Percentiles rank a stretch among this genome's conserved stretches.
phyloP scores from a whole-genome alignment of 2,888 invertebrate genomes.

The Fragum fragum region DNA sequence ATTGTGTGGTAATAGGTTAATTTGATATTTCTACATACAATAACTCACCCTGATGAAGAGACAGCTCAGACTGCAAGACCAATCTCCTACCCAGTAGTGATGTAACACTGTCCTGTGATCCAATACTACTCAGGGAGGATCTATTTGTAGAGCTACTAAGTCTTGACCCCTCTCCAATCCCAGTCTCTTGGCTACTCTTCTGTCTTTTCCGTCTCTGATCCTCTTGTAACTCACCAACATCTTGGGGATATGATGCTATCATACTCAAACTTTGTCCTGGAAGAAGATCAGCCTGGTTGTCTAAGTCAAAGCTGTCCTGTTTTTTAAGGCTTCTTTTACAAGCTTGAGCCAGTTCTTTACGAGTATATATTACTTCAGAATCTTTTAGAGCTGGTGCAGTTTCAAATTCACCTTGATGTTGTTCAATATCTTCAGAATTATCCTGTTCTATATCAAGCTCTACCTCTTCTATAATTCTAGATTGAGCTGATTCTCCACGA shows the following conservation, averaged over 20 bases:
- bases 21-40: no score
- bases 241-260: not conserved
- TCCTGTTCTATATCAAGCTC: not conserved
- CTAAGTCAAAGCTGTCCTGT: conserved; percentile 11
- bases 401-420: not conserved
- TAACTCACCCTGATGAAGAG: conserved; percentile 11
- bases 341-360: not conserved
- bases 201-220: not conserved
- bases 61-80: conserved; percentile 5
- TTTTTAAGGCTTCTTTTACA: not conserved
- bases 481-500: not conserved
- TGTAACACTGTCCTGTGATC: conserved; percentile 45
- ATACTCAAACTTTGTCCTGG: not conserved
- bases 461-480: not conserved
- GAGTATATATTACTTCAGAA: not conserved
- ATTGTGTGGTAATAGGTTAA: no score
- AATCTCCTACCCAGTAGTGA: conserved; percentile 24
- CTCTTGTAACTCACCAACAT: not conserved
- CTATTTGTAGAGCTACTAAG: conserved; percentile 18
- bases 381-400: not conserved
- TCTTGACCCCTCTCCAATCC: not conserved
- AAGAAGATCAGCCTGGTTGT: not conserved
- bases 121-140: conserved; percentile 4
- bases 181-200: not conserved
- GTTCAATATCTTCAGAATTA: no score